Conservation (phyloP, 2,113 vertebrate species). For the Alligator sinensis region DNA sequence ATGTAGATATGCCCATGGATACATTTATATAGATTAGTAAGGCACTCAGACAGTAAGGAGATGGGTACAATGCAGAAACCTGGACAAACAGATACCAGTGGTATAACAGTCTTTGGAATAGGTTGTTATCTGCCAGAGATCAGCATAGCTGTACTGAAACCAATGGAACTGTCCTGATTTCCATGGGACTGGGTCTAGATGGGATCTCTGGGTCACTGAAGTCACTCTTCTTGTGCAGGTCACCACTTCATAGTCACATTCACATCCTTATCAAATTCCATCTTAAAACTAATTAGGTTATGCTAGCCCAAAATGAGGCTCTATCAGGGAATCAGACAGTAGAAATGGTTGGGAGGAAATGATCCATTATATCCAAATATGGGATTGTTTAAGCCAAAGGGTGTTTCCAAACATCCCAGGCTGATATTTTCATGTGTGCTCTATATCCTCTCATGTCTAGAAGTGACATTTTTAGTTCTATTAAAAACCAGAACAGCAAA, state of each 20-base stretch:
- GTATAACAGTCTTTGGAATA: background rate
- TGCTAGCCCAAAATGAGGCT: too few relatives aligned
- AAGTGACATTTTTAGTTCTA: background rate
- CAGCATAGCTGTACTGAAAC: background rate
- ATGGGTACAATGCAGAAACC: background rate
- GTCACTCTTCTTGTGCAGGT: background rate
- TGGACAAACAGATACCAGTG: background rate
- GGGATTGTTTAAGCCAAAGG: background rate
- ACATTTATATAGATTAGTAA: too few relatives aligned
- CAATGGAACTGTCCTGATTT: background rate
- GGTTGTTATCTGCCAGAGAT: background rate
- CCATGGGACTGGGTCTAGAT: background rate
- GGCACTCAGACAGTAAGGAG: background rate
- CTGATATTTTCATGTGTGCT: background rate
- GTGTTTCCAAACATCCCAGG: background rate
- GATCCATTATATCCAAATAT: fast-evolving
- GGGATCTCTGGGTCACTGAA: fast-evolving
- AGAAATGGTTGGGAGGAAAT: background rate
- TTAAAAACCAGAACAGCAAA: background rate
- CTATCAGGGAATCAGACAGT: background rate
- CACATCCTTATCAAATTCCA: background rate
- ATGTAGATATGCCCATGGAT: too few relatives aligned
- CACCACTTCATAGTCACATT: background rate
- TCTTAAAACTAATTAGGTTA: background rate
- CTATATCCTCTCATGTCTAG: fast-evolving